Evolutionary conservation across 2,113 vertebrate genomes (phyloP).

Genomic region (Illadopsis cleaveri): DNA sequence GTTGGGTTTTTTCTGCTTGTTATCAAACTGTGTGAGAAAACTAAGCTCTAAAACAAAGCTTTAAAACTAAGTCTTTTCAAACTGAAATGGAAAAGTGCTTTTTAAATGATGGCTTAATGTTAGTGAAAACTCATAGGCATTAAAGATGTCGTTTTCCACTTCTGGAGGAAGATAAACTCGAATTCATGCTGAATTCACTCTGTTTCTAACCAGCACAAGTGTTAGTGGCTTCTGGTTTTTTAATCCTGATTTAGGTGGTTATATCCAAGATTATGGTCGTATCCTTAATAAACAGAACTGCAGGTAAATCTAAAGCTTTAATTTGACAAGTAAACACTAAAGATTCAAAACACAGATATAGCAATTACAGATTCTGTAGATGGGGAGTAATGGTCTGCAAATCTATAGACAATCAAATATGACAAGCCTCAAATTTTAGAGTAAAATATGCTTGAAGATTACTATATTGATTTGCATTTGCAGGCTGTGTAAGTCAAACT

Average conservation of each 20-base stretch:
- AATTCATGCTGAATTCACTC: not conserved
- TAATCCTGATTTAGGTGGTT: not conserved
- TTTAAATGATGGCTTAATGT: not conserved
- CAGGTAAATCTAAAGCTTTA: not conserved
- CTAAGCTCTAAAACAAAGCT: not conserved
- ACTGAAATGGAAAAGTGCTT: not conserved
- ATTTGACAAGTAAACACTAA: not conserved
- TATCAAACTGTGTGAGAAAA: not conserved
- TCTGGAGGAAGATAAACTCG: not conserved
- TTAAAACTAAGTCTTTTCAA: not conserved
- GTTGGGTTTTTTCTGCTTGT: not conserved
- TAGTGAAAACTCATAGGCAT: not conserved
- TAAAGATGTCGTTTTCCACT: not conserved
- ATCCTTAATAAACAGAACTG: not conserved
- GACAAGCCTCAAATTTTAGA: not conserved
- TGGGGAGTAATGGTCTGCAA: not conserved
- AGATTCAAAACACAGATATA: not conserved
- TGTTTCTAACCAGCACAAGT: not conserved
- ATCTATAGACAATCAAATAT: not conserved
- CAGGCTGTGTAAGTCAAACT: not conserved
- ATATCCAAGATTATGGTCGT: not conserved
- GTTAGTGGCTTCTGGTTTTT: not conserved
- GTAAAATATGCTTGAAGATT: not conserved
- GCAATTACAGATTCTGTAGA: not conserved
- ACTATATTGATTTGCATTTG: not conserved